Base-by-base conservation (phyloP, 2,888 invertebrate genomes). In the Apodemia zela region DNA sequence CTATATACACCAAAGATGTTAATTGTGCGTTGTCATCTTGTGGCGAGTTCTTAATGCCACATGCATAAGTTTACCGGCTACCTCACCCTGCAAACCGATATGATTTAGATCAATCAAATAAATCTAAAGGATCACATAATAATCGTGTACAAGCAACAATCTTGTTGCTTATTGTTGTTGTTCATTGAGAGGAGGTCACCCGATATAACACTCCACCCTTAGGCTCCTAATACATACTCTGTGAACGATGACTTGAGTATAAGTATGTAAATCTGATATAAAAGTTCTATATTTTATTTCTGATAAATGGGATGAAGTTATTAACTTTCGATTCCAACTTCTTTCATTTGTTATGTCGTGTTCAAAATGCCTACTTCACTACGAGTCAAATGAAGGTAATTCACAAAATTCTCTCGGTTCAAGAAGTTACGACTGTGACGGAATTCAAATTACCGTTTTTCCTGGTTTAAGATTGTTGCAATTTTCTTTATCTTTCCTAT, bases 241-340 rank as follows among this genome's bases (percentile, higher is more conserved):
- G 13, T 51, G 10, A 25, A 54, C 21, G 54, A 54, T 25, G 25
- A 54, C 54, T 51, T 54, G 25, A 54, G n/a, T 45, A 15, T 21
- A 51, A 51, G 49, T 51, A 25, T 54, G 54, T 25, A 54, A 54
- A 54, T 54, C 25, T 15, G 25, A 54, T 54, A 54, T 54, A 45
- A 60, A 60, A 60, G 21, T 60, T 60, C n/a, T 45, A 58, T 62
- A 67, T 62, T 62, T 84, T 82, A 81, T 82, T 79, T 73, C 71
- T 87, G 85, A 87, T 85, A 83, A 89, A 89, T 87, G 84, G 95
- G 94, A 84, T 84, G 77, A 89, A 86, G 84, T 88, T 87, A 85
- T 82, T 86, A 87, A 88, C 85, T 87, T 85, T 85, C 84, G 85
- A 89, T 87, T 85, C 80, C 79, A 89, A 90, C 89, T 91, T 90